These are phyloP conservation scores for Sinella curviseta DNA, from an alignment of 1,140 invertebrate species.

Conservation along the genomic window DNA sequence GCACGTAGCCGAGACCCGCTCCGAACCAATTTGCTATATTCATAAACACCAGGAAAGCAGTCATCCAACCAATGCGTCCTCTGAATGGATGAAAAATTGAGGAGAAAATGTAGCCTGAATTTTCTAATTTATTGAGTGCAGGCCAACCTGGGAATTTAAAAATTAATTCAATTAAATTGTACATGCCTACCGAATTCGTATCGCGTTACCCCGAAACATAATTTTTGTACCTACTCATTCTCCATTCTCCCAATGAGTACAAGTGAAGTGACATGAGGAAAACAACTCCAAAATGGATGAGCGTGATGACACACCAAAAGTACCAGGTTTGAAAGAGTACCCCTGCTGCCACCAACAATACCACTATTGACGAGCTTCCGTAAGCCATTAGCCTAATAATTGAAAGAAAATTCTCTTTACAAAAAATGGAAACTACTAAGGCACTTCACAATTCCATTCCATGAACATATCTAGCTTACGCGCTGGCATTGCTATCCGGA, in stretches of 20 bases:
- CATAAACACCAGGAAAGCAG: neutral
- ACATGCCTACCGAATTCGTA: too few relatives aligned
- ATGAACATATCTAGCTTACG: constrained; percentile 1
- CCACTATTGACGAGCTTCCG: neutral
- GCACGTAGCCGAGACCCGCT: neutral
- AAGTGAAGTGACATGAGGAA: neutral
- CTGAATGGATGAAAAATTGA: neutral
- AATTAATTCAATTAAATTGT: too few relatives aligned
- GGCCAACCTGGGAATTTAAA: too few relatives aligned
- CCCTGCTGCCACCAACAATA: neutral
- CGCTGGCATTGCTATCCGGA: constrained; percentile 42
- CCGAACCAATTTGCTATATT: neutral
- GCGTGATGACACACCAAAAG: neutral
- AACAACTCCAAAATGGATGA: neutral
- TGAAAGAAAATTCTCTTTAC: too few relatives aligned
- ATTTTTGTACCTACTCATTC: neutral
- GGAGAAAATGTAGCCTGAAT: neutral
- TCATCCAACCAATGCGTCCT: neutral
- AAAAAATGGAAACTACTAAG: too few relatives aligned
- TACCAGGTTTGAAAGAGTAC: neutral
- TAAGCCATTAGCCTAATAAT: neutral
- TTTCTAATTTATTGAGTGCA: too few relatives aligned
- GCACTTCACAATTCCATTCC: neutral
- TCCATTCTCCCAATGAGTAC: neutral
- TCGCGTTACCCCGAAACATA: neutral